Conservation (phyloP, 2,113 vertebrate species). For the Microcebus murinus region DNA sequence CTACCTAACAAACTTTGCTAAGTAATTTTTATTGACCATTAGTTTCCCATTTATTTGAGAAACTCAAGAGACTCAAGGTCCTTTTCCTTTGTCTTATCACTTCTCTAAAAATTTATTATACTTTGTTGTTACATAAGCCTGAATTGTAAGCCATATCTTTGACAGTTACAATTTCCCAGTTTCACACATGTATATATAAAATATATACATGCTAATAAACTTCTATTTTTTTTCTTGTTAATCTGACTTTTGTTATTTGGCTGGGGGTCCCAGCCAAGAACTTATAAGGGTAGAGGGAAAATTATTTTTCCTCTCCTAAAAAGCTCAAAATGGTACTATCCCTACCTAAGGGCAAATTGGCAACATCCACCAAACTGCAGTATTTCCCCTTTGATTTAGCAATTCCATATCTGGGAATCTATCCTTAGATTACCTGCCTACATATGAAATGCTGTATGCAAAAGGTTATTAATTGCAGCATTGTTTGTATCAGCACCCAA, state of each 20-base stretch:
- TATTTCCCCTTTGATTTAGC: background rate
- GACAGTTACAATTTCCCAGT: background rate
- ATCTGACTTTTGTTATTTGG: background rate
- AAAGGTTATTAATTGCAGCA: slow-evolving; percentile 1
- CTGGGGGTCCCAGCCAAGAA: background rate
- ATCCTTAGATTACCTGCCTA: background rate
- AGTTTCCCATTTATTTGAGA: background rate
- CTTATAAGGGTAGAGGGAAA: background rate
- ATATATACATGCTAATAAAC: background rate
- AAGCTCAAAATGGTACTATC: background rate
- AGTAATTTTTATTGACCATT: background rate
- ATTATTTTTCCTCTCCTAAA: background rate
- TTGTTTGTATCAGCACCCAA: background rate
- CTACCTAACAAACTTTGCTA: background rate
- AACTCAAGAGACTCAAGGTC: background rate
- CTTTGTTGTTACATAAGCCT: background rate
- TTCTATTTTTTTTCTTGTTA: background rate
- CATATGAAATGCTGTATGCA: slow-evolving; percentile 22
- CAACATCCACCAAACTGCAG: background rate
- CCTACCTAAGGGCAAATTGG: background rate
- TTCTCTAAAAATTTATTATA: background rate
- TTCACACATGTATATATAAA: background rate
- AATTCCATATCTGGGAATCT: background rate
- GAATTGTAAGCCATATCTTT: background rate
- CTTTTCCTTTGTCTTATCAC: background rate